phyloP scores from a whole-genome alignment of 2,113 vertebrate species.

The Panthera uncia region DNA sequence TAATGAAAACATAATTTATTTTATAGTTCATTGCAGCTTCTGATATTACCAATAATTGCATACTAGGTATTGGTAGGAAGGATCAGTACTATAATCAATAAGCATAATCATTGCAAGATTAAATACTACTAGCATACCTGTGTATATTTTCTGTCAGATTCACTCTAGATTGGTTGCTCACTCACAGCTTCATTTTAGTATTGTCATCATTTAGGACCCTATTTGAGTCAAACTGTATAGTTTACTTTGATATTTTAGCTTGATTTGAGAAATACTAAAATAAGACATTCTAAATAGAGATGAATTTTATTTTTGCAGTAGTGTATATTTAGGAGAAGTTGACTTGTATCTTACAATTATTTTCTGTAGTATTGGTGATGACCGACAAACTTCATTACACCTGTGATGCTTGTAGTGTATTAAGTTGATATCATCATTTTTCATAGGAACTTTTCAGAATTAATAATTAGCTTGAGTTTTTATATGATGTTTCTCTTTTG shows the following conservation, averaged over 20 bases:
- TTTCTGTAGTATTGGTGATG: conserved; percentile 20
- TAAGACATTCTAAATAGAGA: conserved; percentile 25
- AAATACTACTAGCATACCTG: not conserved
- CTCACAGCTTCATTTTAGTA: conserved; percentile 28
- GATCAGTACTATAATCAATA: not conserved
- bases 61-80: not conserved
- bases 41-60: not conserved
- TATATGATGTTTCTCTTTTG: conserved; percentile 7
- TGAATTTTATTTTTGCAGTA: conserved; percentile 21
- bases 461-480: conserved; percentile 32
- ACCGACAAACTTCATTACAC: not conserved
- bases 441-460: not conserved
- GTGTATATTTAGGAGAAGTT: not conserved
- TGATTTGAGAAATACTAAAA: conserved; percentile 31
- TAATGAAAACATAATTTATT: conserved; percentile 48
- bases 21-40: not conserved
- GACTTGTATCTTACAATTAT: conserved; percentile 34
- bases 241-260: not conserved
- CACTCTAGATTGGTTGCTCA: not conserved
- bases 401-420: not conserved
- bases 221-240: conserved; percentile 39
- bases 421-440: conserved; percentile 27
- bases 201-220: not conserved
- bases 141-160: not conserved
- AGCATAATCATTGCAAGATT: not conserved